Conservation (phyloP, 2,797 vertebrate genomes). For the Protosalanx chinensis region DNA sequence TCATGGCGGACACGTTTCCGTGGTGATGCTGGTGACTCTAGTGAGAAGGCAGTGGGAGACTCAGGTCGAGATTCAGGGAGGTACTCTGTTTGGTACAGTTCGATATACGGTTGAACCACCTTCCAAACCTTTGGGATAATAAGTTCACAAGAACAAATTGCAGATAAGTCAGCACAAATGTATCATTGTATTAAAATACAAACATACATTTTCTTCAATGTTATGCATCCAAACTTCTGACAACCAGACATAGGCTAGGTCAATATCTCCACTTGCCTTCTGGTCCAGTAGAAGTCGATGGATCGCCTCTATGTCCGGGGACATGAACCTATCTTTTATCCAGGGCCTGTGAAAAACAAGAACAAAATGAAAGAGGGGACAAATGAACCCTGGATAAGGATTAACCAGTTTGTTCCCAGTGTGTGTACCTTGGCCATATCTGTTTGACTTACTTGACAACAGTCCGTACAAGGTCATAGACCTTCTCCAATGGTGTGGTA, state of each 20-base stretch:
- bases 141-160: not conserved
- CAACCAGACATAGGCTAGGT: not conserved
- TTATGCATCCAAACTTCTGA: not conserved
- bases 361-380: conserved; percentile 19
- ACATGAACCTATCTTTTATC: conserved; percentile 98
- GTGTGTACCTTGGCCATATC: conserved; percentile 47
- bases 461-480: conserved; percentile 94
- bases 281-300: conserved; percentile 90
- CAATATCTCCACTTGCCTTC: conserved; percentile 72
- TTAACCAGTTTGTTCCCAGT: conserved; percentile 57
- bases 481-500: conserved; percentile 96
- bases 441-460: conserved; percentile 88
- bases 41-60: conserved; percentile 93
- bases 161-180: not conserved
- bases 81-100: conserved; percentile 89
- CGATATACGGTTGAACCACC: conserved; percentile 91
- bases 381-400: conserved; percentile 65
- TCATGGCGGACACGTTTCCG: conserved; percentile 75
- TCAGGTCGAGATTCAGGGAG: conserved; percentile 88
- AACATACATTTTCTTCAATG: not conserved
- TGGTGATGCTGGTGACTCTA: conserved; percentile 74
- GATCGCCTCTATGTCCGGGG: conserved; percentile 90
- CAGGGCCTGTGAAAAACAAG: conserved; percentile 79
- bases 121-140: conserved; percentile 82
- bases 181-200: not conserved